Conservation (phyloP, 2,797 vertebrate species). For the Pelodytes ibericus region DNA sequence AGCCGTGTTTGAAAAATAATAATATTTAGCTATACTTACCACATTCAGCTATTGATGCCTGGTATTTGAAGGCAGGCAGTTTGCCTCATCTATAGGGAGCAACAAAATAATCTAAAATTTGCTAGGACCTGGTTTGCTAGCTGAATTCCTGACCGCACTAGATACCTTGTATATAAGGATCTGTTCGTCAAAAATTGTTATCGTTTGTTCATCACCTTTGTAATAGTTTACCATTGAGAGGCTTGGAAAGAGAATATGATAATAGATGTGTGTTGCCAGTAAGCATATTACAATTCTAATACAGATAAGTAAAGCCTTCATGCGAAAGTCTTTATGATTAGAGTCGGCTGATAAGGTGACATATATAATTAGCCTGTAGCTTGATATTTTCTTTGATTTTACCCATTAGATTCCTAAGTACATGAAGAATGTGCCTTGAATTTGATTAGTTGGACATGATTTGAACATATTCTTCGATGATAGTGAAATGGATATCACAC, state of each 20-base stretch:
- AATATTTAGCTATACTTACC: no score
- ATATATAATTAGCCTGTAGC: neutral
- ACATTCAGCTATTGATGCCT: no score
- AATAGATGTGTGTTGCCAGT: neutral
- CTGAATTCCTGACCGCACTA: no score
- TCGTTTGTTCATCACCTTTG: neutral
- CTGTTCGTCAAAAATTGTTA: no score
- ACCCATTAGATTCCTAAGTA: neutral
- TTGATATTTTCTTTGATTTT: neutral
- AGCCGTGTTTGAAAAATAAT: no score
- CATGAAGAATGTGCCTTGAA: neutral
- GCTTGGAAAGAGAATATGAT: neutral
- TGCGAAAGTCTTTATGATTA: conserved; percentile 3
- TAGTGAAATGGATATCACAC: neutral
- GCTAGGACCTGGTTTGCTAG: no score
- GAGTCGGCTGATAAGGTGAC: neutral
- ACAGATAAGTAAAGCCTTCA: neutral
- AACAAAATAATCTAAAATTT: no score
- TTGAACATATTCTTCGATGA: neutral
- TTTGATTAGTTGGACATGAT: neutral
- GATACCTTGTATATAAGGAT: no score
- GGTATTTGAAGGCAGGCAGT: no score
- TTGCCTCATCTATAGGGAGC: no score
- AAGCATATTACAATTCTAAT: neutral
- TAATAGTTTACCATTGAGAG: neutral